Evolutionary conservation across 2,888 invertebrate genomes (phyloP).

Genomic region (Agriopis leucophaearia): DNA sequence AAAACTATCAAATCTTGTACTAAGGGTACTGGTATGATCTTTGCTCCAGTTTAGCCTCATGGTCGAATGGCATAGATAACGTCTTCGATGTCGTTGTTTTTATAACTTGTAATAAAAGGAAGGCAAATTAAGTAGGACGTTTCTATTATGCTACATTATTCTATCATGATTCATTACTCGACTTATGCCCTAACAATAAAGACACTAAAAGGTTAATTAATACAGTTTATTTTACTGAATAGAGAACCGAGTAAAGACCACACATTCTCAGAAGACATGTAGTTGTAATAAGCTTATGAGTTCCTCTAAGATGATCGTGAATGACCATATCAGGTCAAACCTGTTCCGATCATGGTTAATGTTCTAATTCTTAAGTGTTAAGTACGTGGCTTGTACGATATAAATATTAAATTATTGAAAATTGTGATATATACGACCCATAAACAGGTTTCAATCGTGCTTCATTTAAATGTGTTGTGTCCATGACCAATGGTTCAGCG

Average conservation of each 20-base stretch:
- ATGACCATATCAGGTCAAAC: conserved; percentile 31
- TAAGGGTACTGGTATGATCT: background rate
- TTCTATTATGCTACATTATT: background rate
- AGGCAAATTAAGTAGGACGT: background rate
- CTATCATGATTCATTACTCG: conserved; percentile 1
- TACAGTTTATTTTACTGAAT: conserved; percentile 17
- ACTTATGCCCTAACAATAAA: conserved; percentile 4
- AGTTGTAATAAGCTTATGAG: conserved; percentile 12
- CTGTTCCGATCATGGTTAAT: conserved; percentile 19
- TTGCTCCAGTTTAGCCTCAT: background rate
- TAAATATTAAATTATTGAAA: conserved; percentile 14
- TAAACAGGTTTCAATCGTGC: conserved; percentile 13
- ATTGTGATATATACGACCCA: conserved; percentile 19
- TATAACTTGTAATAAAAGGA: background rate
- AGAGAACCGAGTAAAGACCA: conserved; percentile 1
- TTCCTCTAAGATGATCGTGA: conserved; percentile 29
- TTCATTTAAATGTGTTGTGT: conserved; percentile 10
- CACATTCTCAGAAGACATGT: background rate
- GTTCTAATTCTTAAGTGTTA: conserved; percentile 30
- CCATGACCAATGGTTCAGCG: conserved; percentile 1
- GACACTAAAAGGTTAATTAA: conserved; percentile 5
- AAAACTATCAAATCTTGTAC: too few relatives aligned
- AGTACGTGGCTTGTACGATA: conserved; percentile 16
- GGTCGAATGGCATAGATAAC: conserved; percentile 1
- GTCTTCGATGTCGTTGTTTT: background rate